Percentiles rank a stretch among this genome's conserved stretches.
phyloP scores from a whole-genome alignment of 2,797 vertebrate species.

The Nasua narica region DNA sequence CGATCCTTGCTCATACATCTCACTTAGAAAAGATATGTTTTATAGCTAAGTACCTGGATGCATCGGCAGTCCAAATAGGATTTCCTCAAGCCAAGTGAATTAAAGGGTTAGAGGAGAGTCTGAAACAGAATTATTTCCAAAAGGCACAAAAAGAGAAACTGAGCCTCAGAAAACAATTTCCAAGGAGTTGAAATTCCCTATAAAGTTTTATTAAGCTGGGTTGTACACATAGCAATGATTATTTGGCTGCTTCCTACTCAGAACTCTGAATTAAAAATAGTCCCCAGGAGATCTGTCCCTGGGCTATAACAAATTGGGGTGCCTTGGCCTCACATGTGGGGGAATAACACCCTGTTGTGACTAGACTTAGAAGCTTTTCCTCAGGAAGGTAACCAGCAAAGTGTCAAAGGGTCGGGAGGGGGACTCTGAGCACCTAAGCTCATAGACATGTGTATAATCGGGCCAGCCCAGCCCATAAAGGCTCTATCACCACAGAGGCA shows the following conservation, averaged over 20 bases:
- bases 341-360: background rate
- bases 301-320: background rate
- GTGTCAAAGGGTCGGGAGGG: background rate
- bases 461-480: background rate
- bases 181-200: conserved; percentile 18
- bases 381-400: background rate
- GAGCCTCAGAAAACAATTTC: conserved; percentile 24
- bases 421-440: background rate
- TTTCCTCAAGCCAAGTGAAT: conserved; percentile 73
- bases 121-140: background rate
- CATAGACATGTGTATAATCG: background rate
- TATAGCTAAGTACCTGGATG: conserved; percentile 73
- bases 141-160: conserved; percentile 6
- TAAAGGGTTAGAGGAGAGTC: background rate
- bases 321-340: background rate
- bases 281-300: background rate
- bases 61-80: conserved; percentile 70
- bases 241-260: conserved; percentile 8
- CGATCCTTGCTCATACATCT: conserved; percentile 42
- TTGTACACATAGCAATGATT: background rate
- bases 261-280: conserved; percentile 23
- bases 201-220: background rate
- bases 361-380: conserved; percentile 1
- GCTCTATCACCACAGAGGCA: background rate
- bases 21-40: conserved; percentile 78